A percentile compares a stretch with the other conserved stretches of the same genome.
These are phyloP conservation scores for Gambelia wislizenii DNA, from an alignment of 2,797 vertebrate genomes.

Conservation along the genomic window DNA sequence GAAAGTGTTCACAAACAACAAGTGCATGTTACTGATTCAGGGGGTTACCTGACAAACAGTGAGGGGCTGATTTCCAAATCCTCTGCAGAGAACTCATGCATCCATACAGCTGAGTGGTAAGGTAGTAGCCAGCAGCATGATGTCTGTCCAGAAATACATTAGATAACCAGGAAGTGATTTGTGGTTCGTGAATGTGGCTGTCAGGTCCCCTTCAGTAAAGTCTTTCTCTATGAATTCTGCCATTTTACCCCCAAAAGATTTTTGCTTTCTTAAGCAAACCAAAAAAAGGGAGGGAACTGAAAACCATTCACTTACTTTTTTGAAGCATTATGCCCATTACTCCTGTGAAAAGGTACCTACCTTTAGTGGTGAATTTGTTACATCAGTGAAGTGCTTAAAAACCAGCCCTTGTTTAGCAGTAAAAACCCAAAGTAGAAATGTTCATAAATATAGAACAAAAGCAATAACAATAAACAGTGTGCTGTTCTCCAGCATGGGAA, in stretches of 20 bases:
- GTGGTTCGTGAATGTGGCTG: too few relatives aligned
- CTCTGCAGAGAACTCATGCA: not conserved
- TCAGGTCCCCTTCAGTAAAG: too few relatives aligned
- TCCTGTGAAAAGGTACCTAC: not conserved
- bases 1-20: too few relatives aligned
- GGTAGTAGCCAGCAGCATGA: too few relatives aligned
- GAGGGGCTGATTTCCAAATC: not conserved
- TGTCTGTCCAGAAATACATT: not conserved
- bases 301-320: not conserved
- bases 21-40: not conserved
- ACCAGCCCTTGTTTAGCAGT: not conserved
- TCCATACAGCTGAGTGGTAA: not conserved
- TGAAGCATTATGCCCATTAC: not conserved
- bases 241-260: too few relatives aligned
- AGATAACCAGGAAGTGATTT: not conserved
- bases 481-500: not conserved
- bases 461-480: not conserved
- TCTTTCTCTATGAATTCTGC: too few relatives aligned
- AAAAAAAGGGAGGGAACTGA: not conserved
- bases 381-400: not conserved
- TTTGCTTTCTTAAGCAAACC: not conserved
- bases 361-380: not conserved
- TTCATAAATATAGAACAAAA: not conserved
- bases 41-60: not conserved
- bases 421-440: not conserved